phyloP scores from a whole-genome alignment of 2,888 invertebrate genomes.

The Cheiracanthium punctorium region DNA sequence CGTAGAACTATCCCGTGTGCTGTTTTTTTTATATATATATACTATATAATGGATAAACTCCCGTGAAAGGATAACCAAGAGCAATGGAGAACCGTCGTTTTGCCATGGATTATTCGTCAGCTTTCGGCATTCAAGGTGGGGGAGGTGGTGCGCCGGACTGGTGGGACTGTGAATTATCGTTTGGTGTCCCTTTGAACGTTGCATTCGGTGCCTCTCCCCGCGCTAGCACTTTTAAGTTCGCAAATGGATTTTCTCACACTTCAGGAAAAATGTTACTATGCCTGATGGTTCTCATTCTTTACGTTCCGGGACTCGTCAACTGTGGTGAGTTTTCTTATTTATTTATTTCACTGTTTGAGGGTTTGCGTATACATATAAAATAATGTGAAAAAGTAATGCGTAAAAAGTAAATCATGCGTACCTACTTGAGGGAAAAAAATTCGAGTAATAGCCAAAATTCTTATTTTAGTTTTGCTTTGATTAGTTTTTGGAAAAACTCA shows the following conservation, averaged over 20 bases:
- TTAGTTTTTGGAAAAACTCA: too few relatives aligned
- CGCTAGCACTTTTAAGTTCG: constrained; percentile 14
- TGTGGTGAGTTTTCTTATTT: constrained; percentile 67
- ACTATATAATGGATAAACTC: constrained; percentile 62
- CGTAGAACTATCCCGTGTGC: too few relatives aligned
- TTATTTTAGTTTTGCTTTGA: too few relatives aligned
- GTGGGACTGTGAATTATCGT: constrained; percentile 49
- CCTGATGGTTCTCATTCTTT: constrained; percentile 44
- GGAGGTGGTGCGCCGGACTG: not conserved
- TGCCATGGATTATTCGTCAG: constrained; percentile 59
- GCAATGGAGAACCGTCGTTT: not conserved
- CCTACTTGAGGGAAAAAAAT: too few relatives aligned
- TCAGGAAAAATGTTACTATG: constrained; percentile 59
- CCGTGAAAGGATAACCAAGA: constrained; percentile 26
- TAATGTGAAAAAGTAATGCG: too few relatives aligned
- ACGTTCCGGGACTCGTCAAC: constrained; percentile 58
- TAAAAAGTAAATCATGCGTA: too few relatives aligned
- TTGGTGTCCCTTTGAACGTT: constrained; percentile 45
- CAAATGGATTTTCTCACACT: constrained; percentile 46
- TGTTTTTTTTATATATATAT: too few relatives aligned
- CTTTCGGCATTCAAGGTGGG: constrained; percentile 44
- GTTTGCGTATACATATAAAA: too few relatives aligned
- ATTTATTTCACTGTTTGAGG: too few relatives aligned
- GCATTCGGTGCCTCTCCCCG: constrained; percentile 28
- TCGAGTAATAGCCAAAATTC: too few relatives aligned